phyloP scores from a whole-genome alignment of 37 sponge, comb jelly and placozoan genomes.

The Aphrocallistes beatrix region DNA sequence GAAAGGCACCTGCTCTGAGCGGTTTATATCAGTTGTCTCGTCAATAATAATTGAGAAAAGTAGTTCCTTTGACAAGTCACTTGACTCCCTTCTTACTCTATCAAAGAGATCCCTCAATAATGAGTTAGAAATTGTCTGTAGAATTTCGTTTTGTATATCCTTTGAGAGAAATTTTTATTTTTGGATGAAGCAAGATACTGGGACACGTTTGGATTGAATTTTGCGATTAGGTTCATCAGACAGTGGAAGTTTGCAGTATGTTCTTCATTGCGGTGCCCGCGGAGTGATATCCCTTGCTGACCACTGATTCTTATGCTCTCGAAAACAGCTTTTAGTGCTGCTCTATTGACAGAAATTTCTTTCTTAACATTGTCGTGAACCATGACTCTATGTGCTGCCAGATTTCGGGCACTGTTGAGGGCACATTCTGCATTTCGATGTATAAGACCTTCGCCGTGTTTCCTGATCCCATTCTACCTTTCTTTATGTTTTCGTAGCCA shows the following conservation, averaged over 20 bases:
- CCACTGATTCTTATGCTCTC: neutral
- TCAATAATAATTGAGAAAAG: neutral
- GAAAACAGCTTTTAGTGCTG: neutral
- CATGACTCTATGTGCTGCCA: neutral
- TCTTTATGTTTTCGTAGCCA: neutral
- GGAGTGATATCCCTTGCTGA: neutral
- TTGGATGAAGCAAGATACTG: neutral
- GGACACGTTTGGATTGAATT: neutral
- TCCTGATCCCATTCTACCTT: constrained; percentile 11
- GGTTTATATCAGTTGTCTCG: neutral
- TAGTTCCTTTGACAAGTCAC: neutral
- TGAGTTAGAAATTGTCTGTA: neutral
- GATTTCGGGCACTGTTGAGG: neutral
- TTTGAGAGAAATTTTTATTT: neutral
- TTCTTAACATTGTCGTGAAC: neutral
- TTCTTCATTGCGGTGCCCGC: neutral
- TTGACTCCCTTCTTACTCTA: neutral
- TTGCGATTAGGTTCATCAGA: neutral
- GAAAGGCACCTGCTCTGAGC: neutral
- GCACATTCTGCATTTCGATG: neutral
- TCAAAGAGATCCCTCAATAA: neutral
- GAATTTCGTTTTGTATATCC: neutral
- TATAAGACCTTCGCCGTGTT: neutral
- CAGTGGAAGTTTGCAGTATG: neutral
- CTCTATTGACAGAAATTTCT: neutral